A percentile compares a stretch with the other conserved stretches of the same genome.
Evolutionary conservation across 2,113 vertebrate genomes (phyloP).

Genomic region (Ramphastos sulfuratus): DNA sequence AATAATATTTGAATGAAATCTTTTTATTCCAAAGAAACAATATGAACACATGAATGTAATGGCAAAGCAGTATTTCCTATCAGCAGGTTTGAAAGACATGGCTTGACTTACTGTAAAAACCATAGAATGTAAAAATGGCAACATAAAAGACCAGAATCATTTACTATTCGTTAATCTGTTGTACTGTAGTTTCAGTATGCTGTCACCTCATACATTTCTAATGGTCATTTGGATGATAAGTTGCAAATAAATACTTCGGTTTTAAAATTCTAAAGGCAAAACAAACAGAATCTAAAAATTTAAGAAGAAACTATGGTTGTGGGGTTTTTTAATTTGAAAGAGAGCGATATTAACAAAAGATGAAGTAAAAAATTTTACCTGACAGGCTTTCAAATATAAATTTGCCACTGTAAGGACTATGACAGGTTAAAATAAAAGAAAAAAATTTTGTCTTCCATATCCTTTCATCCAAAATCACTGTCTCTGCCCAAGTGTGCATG

Average conservation of each 20-base stretch:
- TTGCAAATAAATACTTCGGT: not conserved
- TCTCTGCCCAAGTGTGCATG: no score
- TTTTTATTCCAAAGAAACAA: not conserved
- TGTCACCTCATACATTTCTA: not conserved
- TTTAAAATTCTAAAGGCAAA: conserved; percentile 30
- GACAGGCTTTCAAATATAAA: not conserved
- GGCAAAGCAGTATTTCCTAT: not conserved
- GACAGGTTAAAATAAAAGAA: no score
- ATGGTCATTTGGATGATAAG: not conserved
- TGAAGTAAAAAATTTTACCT: not conserved
- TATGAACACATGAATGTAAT: not conserved
- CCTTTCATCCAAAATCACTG: no score
- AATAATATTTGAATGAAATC: not conserved
- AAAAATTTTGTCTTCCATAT: no score
- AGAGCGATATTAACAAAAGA: not conserved
- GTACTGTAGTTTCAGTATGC: not conserved
- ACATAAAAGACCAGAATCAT: not conserved
- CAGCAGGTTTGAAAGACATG: not conserved
- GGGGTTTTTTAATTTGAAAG: not conserved
- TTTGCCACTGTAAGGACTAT: not conserved
- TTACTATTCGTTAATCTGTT: not conserved
- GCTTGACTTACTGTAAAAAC: not conserved
- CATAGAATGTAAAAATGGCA: not conserved
- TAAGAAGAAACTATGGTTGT: not conserved
- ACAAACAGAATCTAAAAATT: not conserved